Evolutionary conservation across 2,888 invertebrate genomes (phyloP), one percentile per base, ranked within the genome.

Genomic region (Hyles lineata): DNA sequence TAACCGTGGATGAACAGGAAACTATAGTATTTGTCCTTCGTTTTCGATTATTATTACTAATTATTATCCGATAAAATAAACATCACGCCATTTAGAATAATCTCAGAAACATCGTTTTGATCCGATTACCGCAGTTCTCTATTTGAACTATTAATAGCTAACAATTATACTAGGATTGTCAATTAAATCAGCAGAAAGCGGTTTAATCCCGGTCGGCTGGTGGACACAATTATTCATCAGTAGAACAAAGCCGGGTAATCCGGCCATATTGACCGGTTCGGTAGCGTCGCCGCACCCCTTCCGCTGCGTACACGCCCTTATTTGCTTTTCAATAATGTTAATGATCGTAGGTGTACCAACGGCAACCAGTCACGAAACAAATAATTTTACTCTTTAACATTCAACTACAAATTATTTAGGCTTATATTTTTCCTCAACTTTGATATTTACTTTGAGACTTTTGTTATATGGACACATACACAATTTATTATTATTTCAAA

Each of bases 151-250:
- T 90, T 90, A 91, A 91, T 90, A 88, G 90, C 85, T 85, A 86
- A 88, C 91, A 91, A 92, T 92, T 89, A 91, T 89, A 87, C 85
- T 85, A 85, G 91, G 87, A 89, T 90, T 90, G 91, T 92, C 92
- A 92, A 93, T 93, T 92, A 92, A 92, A 92, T 93, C 91, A 91
- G 87, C 87, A 90, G 91, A 91, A 90, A 92, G 89, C 92, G 87
- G 86, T 88, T 90, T 90, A 92, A 92, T 90, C 91, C 92, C 87
- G 89, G 88, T 88, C 89, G 90, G 89, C 85, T 85, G 87, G 85
- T 88, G 92, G 92, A 90, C 91, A 92, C 91, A 92, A 92, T 92
- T 92, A 93, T 93, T 93, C 93, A 93, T 92, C 92, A 92, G 90
- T 84, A 84, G 86, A 84, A 91, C 90, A 92, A 92, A 92, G 90